phyloP scores from a whole-genome alignment of 2,888 invertebrate species.

The Cheilosia variabilis region DNA sequence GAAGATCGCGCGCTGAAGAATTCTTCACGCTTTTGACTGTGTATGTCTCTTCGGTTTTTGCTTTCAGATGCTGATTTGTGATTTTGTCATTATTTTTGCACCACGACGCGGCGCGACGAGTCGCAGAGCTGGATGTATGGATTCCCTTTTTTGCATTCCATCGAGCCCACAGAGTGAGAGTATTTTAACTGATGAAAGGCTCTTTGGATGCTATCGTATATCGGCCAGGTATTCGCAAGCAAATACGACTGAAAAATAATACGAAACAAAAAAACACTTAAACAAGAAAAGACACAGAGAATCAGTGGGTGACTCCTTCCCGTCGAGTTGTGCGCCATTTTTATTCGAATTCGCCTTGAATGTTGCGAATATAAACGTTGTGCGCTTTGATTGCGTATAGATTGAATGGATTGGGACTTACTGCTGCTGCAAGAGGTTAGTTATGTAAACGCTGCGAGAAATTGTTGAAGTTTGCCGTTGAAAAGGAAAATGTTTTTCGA shows the following conservation, averaged over 20 bases:
- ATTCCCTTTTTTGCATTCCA: constrained; percentile 65
- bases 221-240: not conserved
- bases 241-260: not conserved
- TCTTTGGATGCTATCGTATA: constrained; percentile 49
- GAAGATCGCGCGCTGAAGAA: constrained; percentile 53
- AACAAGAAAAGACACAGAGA: constrained; percentile 33
- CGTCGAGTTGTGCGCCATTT: constrained; percentile 65
- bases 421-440: not conserved
- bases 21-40: constrained; percentile 67
- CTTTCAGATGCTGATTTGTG: constrained; percentile 72
- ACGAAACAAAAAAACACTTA: constrained; percentile 14
- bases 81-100: constrained; percentile 75
- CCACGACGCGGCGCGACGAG: constrained; percentile 36
- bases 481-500: not conserved
- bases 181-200: constrained; percentile 71
- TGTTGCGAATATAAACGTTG: not conserved
- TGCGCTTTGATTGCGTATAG: constrained; percentile 25
- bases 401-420: constrained; percentile 15
- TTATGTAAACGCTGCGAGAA: constrained; percentile 11
- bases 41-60: constrained; percentile 55
- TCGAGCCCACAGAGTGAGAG: constrained; percentile 36
- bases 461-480: not conserved
- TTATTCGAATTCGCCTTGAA: constrained; percentile 17
- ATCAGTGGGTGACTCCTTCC: constrained; percentile 72
- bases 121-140: constrained; percentile 34